phyloP scores from a whole-genome alignment of 2,888 invertebrate genomes.

The Gasteruption jaculator region DNA sequence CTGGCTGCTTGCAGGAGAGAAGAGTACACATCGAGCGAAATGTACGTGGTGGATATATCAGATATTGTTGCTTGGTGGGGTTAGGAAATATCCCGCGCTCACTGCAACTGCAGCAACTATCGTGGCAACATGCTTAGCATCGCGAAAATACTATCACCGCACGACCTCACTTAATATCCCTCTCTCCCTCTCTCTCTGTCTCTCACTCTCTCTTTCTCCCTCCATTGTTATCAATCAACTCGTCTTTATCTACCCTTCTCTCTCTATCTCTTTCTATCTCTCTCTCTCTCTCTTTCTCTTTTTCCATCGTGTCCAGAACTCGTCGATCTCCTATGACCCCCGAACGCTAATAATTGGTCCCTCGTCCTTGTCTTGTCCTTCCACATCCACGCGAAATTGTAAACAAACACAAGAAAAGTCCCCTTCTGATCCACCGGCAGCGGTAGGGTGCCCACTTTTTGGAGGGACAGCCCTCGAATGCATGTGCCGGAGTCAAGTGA shows the following conservation, averaged over 20 bases:
- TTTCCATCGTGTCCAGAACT: constrained; percentile 8
- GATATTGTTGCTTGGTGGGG: constrained; percentile 3
- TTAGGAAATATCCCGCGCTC: constrained; percentile 23
- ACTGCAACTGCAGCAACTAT: constrained; percentile 40
- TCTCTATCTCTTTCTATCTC: constrained; percentile 2
- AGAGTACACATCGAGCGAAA: too few species aligned
- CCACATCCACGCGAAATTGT: background rate
- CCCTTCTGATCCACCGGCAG: too few species aligned
- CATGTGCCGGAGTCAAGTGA: too few species aligned
- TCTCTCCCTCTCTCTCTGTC: background rate
- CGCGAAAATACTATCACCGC: constrained; percentile 24
- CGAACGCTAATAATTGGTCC: constrained; percentile 1
- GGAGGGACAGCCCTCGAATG: too few species aligned
- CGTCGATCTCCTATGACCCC: background rate
- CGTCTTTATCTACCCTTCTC: background rate
- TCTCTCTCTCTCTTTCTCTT: constrained; percentile 6
- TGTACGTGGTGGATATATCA: constrained; percentile 3
- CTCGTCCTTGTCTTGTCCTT: background rate
- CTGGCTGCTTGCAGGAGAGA: constrained; percentile 6
- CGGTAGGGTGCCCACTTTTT: too few species aligned
- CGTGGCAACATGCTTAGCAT: constrained; percentile 36
- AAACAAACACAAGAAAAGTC: too few species aligned
- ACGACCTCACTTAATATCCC: constrained; percentile 17
- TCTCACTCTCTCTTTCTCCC: constrained; percentile 5
- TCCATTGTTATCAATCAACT: background rate